Conservation (phyloP, 1,140 invertebrate genomes). For the Drosophila mayri region DNA sequence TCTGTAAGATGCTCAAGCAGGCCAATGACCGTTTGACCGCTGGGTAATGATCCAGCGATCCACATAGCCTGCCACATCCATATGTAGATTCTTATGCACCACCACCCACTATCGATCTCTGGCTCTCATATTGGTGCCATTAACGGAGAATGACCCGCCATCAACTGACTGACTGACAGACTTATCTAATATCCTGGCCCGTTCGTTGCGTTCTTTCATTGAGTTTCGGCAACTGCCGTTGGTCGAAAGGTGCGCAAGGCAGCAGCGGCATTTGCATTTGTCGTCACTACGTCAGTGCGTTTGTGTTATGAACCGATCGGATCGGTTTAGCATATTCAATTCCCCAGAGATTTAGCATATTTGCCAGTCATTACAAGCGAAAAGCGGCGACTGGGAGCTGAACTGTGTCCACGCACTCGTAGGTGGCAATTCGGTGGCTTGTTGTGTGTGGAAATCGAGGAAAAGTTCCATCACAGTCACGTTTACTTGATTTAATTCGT, state of each 20-base stretch:
- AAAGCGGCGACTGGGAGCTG: conserved; percentile 12
- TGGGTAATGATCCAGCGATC: conserved; percentile 70
- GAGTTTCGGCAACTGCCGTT: conserved; percentile 65
- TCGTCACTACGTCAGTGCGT: conserved; percentile 50
- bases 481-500: conserved; percentile 76
- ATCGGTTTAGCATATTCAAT: conserved; percentile 72
- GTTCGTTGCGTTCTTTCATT: conserved; percentile 48
- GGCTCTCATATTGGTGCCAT: conserved; percentile 51
- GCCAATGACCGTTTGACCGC: conserved; percentile 83
- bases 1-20: conserved; percentile 58
- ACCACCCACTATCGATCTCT: neutral
- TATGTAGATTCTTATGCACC: conserved; percentile 42
- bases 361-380: conserved; percentile 56
- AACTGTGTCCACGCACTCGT: conserved; percentile 21
- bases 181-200: conserved; percentile 73
- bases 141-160: conserved; percentile 51
- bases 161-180: conserved; percentile 9
- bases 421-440: conserved; percentile 20
- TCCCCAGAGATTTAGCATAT: conserved; percentile 64
- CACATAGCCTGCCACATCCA: conserved; percentile 43
- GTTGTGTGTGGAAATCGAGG: conserved; percentile 68
- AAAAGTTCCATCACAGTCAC: conserved; percentile 73
- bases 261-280: conserved; percentile 62
- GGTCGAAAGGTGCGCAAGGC: conserved; percentile 15
- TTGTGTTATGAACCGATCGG: conserved; percentile 58